These are phyloP conservation scores for Pseudorasbora parva DNA, from an alignment of 2,113 vertebrate genomes.

Conservation along the genomic window DNA sequence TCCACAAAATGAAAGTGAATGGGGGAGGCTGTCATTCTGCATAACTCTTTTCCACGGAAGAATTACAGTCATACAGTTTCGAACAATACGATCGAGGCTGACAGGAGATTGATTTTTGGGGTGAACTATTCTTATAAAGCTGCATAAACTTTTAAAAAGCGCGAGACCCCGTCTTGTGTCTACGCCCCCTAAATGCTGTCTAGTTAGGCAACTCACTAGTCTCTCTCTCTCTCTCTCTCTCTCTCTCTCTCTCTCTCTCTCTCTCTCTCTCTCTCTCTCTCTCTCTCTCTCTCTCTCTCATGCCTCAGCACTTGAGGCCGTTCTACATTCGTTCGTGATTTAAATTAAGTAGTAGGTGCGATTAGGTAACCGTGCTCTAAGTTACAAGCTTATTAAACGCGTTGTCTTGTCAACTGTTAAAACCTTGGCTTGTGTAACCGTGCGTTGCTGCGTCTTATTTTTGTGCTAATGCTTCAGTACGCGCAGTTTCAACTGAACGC, in stretches of 20 bases:
- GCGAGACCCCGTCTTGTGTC: neutral
- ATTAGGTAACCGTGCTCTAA: conserved; percentile 68
- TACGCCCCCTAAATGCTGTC: neutral
- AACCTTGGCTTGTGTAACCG: conserved; percentile 59
- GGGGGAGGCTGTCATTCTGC: neutral
- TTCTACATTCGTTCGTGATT: conserved; percentile 42
- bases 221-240: too few species aligned
- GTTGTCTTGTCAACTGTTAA: conserved; percentile 58
- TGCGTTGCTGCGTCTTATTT: conserved; percentile 65
- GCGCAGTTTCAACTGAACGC: neutral
- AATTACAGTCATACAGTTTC: neutral
- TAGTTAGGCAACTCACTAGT: neutral
- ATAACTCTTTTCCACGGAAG: neutral
- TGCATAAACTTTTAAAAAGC: neutral
- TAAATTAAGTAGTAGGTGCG: conserved; percentile 59
- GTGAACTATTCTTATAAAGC: neutral
- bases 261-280: too few species aligned
- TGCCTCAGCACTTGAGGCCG: neutral
- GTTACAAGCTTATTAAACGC: conserved; percentile 68
- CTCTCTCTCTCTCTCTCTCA: conserved; percentile 3
- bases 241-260: too few species aligned
- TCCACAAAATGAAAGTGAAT: neutral
- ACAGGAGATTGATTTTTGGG: neutral
- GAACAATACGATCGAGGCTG: neutral
- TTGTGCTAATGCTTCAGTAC: neutral